Evolutionary conservation across 2,113 vertebrate species (phyloP), one percentile per base, ranked within the genome.

Genomic region (Mus pahari): DNA sequence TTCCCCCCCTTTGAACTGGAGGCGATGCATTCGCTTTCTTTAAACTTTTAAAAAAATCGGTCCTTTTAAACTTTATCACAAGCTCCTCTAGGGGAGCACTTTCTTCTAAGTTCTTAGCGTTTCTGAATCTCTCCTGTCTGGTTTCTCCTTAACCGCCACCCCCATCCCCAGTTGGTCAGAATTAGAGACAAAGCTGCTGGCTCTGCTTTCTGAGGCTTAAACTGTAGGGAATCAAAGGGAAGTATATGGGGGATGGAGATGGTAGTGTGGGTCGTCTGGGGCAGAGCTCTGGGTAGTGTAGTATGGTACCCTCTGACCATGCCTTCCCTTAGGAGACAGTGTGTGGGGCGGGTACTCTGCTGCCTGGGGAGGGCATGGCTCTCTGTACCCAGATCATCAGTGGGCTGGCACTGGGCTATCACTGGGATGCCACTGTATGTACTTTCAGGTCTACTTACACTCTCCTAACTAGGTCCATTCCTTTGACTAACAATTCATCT

Each of bases 41-140:
- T 97, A 91, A 97, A 96, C 96, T 96, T 93, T 94, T 62, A 95
- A 90, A 95, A 90, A 58, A 82, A 89, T 94, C 22, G 26, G 42
- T 95, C 53, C 86, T 97, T 94, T 97, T 62, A 83, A 91, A 73
- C 62, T 19, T 55, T 45, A 28, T 39, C 24, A 14, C 36, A 70
- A 77, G 33, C 28, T 33, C 86, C 50, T 94, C 66, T 45, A 45
- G 45, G 45, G 28, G 60, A 64, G 17, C 4, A 8, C 75, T 74
- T 89, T 68, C 81, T 89, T 95, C 45, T 31, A 81, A 39, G 45
- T 84, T 70, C 88, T 91, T 10, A 5, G 7, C 70, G 53, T 92
- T 79, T 92, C 74, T 84, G 50, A 75, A 77, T 88, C 60, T 73
- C 58, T 9, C 50, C 42, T 42, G 10, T 48, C 45, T 71, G 17